A percentile compares a stretch with the other conserved stretches of the same genome.
Evolutionary conservation across 2,113 vertebrate genomes (phyloP).

Genomic region (Plotosus lineatus): DNA sequence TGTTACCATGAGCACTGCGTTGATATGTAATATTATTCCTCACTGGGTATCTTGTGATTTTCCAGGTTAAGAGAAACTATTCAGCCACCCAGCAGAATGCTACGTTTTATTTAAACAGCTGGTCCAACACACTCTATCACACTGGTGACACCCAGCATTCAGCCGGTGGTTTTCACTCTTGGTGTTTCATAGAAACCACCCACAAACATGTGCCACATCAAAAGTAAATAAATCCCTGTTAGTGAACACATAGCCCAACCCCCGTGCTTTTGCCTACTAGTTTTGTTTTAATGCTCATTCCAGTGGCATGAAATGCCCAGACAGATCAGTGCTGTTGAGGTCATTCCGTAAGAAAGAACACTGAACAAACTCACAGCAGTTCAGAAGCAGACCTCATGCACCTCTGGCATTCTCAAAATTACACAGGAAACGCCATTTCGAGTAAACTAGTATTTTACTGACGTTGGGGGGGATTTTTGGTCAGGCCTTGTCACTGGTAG

Average conservation of each 20-base stretch:
- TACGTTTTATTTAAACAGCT: constrained; percentile 57
- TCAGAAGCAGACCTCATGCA: background rate
- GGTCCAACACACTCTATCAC: constrained; percentile 61
- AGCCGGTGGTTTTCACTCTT: constrained; percentile 43
- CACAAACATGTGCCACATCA: constrained; percentile 53
- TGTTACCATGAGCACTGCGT: background rate
- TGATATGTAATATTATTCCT: background rate
- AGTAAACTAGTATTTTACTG: constrained; percentile 25
- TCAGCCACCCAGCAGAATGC: constrained; percentile 1
- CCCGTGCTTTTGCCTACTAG: constrained; percentile 43
- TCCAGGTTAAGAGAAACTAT: constrained; percentile 23
- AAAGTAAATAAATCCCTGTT: constrained; percentile 40
- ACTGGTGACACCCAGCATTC: constrained; percentile 62
- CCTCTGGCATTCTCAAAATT: constrained; percentile 7
- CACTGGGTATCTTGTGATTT: background rate
- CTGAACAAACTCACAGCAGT: background rate
- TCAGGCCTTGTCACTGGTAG: constrained; percentile 11
- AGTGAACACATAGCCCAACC: constrained; percentile 60
- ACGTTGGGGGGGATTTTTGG: background rate
- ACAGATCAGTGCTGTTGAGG: constrained; percentile 8
- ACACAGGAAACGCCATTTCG: constrained; percentile 4
- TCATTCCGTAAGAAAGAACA: background rate
- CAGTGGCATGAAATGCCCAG: background rate
- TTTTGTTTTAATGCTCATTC: constrained; percentile 4
- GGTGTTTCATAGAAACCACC: constrained; percentile 67